Conservation (phyloP, 2,888 invertebrate species). For the Pasiphila rectangulata region DNA sequence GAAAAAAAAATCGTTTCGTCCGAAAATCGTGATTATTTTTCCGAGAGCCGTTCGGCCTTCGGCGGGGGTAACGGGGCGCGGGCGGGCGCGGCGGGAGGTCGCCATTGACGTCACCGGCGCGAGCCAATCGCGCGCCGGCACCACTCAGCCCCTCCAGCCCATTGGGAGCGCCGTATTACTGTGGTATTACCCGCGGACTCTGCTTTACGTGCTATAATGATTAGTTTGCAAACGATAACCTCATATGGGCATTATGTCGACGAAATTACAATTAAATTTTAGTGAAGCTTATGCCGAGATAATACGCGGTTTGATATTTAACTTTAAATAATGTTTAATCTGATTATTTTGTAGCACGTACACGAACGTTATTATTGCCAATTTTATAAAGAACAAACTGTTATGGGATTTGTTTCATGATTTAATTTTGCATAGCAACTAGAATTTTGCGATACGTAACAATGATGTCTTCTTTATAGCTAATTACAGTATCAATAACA, state of each 20-base stretch:
- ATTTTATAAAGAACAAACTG: background rate
- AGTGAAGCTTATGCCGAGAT: constrained; percentile 11
- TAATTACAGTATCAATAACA: too few relatives aligned
- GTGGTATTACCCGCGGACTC: too few relatives aligned
- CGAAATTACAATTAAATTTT: constrained; percentile 20
- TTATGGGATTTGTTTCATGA: background rate
- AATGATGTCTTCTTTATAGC: too few relatives aligned
- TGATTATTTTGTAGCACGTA: background rate
- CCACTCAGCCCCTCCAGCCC: constrained; percentile 54
- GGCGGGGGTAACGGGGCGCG: constrained; percentile 45
- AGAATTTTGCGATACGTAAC: background rate
- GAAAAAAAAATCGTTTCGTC: constrained; percentile 48
- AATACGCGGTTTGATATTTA: background rate
- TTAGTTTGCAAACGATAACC: constrained; percentile 38
- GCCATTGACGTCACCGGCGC: constrained; percentile 76
- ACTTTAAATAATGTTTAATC: too few relatives aligned
- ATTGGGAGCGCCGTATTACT: constrained; percentile 48
- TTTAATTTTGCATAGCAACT: background rate
- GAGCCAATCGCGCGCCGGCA: constrained; percentile 63
- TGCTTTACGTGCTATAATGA: constrained; percentile 44
- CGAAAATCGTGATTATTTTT: constrained; percentile 76
- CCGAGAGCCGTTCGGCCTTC: constrained; percentile 69
- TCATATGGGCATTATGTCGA: constrained; percentile 21
- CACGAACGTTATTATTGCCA: background rate
- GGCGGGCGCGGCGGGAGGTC: constrained; percentile 62